Evolutionary conservation across 1,140 invertebrate genomes (phyloP), one percentile per base, ranked within the genome.

Genomic region (Brachionus paranguensis): DNA sequence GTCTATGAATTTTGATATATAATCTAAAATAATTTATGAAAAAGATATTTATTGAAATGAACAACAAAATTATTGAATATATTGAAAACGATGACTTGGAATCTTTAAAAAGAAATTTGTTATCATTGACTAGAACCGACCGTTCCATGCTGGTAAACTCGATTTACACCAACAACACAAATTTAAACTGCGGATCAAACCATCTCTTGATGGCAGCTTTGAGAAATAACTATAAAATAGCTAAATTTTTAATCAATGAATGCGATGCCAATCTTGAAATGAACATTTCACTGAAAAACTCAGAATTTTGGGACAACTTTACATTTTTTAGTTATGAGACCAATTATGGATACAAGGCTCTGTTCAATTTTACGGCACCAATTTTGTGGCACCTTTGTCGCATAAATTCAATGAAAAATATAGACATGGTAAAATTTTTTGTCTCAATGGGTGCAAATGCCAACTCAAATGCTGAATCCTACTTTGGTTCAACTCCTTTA

Each of bases 281-380:
- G 2, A 64, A 64, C 5, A 27, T 81, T 41, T 45, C 33, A 14
- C 12, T 81, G 8, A 47, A 81, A 64, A 68, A 81, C 8, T 37
- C 53, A 12, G 78, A 81, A 64, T 41, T 41, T n/a, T 81, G 78
- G 78, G 78, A 81, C 43, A 60, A 47, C 24, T 68, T 64, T 10
- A 81, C 53, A 24, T 60, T 81, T 43, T 64, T 24, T 68, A 81
- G 50, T 29, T 27, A 43, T 68, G 55, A 81, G 27, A 27, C 72
- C 7, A 50, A 50, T 10, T 33, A 47, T 29, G 72, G 27, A 14
- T 76, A 76, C 14, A 50, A 50, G 12, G 72, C 72, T 6, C 27
- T 45, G 24, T 76, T 76, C 50, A 53, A 76, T 76, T 27, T 81
- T 17, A 64, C 6, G 7, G 78, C 53, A 4, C 2, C 78, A 12